Evolutionary conservation across 2,888 invertebrate genomes (phyloP).

Genomic region (Plagodis dolabraria): DNA sequence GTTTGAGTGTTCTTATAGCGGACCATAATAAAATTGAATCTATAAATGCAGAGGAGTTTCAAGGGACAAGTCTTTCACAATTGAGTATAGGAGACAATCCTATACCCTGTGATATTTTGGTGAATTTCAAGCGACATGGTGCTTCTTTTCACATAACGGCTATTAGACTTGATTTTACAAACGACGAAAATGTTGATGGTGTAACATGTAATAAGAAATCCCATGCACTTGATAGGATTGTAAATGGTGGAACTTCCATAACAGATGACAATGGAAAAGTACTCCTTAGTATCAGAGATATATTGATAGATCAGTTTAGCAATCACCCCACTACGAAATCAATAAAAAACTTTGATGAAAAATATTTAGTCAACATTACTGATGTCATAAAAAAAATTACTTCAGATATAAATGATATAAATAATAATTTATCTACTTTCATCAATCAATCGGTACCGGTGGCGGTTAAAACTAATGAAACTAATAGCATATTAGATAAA

Average conservation of each 20-base stretch:
- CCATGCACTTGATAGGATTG: constrained; percentile 12
- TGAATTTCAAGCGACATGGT: constrained; percentile 44
- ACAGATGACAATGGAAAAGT: constrained; percentile 27
- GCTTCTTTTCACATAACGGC: constrained; percentile 51
- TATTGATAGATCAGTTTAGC: constrained; percentile 35
- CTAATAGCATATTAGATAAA: constrained; percentile 28
- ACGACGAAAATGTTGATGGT: constrained; percentile 44
- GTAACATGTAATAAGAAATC: constrained; percentile 46
- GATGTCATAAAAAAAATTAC: constrained; percentile 33
- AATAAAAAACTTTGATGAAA: constrained; percentile 17
- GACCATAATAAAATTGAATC: constrained; percentile 62
- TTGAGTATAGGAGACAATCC: constrained; percentile 71
- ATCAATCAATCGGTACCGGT: constrained; percentile 28
- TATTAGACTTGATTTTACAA: constrained; percentile 43
- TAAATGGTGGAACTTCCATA: constrained; percentile 7
- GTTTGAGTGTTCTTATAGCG: constrained; percentile 53
- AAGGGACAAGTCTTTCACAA: constrained; percentile 45
- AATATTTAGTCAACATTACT: constrained; percentile 37
- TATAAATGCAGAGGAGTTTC: constrained; percentile 54
- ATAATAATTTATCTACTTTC: constrained; percentile 28
- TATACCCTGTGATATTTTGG: constrained; percentile 58
- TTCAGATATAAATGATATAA: constrained; percentile 27
- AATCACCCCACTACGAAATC: constrained; percentile 14
- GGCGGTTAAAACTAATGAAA: constrained; percentile 25
- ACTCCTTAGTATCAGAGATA: constrained; percentile 40